These are phyloP conservation scores for Eudorcas thomsonii DNA, from an alignment of 2,113 vertebrate species.

Conservation along the genomic window DNA sequence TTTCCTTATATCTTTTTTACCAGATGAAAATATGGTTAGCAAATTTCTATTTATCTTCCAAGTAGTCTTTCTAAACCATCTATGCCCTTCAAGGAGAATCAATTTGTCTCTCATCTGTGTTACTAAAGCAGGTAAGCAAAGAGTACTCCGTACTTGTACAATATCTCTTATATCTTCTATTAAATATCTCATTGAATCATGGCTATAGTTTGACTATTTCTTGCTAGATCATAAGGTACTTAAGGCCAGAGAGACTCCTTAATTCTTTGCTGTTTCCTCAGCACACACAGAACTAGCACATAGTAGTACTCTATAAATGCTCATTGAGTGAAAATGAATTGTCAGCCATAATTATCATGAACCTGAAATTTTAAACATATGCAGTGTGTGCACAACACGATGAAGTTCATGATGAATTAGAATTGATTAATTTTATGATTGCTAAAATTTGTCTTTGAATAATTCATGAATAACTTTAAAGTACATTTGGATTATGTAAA, in stretches of 20 bases:
- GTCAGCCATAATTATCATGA: not conserved
- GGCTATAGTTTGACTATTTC: not conserved
- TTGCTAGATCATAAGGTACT: not conserved
- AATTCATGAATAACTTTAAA: not conserved
- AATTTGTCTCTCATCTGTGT: not conserved
- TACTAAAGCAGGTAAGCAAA: not conserved
- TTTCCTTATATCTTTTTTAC: not conserved
- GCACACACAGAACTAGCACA: not conserved
- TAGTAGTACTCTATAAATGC: not conserved
- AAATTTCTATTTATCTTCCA: not conserved
- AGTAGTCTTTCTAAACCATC: not conserved
- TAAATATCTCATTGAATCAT: not conserved
- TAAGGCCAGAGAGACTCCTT: not conserved
- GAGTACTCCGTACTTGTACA: not conserved
- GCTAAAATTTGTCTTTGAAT: constrained; percentile 4
- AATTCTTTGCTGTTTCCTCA: not conserved
- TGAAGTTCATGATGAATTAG: not conserved
- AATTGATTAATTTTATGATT: not conserved
- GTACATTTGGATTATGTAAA: not conserved
- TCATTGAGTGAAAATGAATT: not conserved
- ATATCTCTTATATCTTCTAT: not conserved
- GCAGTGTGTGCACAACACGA: not conserved
- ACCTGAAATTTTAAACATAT: not conserved
- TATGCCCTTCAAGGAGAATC: not conserved
- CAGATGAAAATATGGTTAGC: not conserved